Evolutionary conservation across 1,140 invertebrate species (phyloP), one percentile per base, ranked within the genome.

Genomic region (Pseudobourletiella spinata): DNA sequence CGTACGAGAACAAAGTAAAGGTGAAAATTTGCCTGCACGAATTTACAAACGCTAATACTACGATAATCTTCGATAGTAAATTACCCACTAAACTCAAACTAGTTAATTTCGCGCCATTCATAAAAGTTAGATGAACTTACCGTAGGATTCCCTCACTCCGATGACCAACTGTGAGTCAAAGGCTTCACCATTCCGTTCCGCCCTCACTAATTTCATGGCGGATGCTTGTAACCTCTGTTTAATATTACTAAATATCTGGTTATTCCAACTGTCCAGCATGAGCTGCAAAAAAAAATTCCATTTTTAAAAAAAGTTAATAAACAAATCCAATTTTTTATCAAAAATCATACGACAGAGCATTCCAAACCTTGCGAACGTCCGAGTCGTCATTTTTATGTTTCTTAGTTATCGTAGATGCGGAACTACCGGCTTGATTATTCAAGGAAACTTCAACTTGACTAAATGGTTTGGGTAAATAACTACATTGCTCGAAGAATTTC

Each of bases 211-310:
- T 77, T 95, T 94, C 93, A 98, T 97, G 8, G 95, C 95, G 68
- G 91, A 94, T 75, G 93, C 89, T 76, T 97, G 93, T 30, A 99
- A 78, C 64, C 89, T 82, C 72, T 93, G 85, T 76, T 97, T 93
- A 65, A 98, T 96, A 74, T 95, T 89, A 72, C 83, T 84, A 78
- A 99, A 99, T 72, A 99, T 98, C 75, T 89, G 93, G 74, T 91
- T 85, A 80, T 97, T 97, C 95, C 95, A 98, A 68, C 87, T 94
- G 75, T 97, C 94, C 64, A 98, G 79, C 95, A 98, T 98, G 51
- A 98, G 76, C 83, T 97, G 82, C 44, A 71, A 70, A 48, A 66
- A 59, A 59, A 59, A 61, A 50, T 20, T 59, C 54, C 46, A 57
- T 29, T 57, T 24, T 54, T 64, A 6, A 59, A 22, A 55, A 54